A percentile compares a stretch with the other conserved stretches of the same genome.
Evolutionary conservation across 1,140 invertebrate genomes (phyloP).

Genomic region (Sycophaga agraensis): DNA sequence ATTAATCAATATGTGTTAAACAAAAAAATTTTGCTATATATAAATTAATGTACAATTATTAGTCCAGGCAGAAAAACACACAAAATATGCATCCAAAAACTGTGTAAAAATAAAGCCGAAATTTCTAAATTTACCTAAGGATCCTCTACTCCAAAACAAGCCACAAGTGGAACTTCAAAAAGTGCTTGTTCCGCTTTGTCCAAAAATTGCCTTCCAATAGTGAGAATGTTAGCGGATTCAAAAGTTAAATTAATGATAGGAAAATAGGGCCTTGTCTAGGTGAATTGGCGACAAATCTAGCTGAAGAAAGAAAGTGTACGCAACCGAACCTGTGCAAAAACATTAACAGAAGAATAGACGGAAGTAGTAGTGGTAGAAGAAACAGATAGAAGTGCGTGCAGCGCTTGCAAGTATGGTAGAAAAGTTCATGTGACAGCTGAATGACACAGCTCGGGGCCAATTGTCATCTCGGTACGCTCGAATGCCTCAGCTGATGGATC

Average conservation of each 20-base stretch:
- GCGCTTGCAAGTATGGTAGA: constrained; percentile 34
- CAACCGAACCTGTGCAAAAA: constrained; percentile 57
- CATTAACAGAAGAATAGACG: constrained; percentile 40
- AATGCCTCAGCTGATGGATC: constrained; percentile 45
- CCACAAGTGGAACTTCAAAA: constrained; percentile 4
- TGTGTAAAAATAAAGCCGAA: constrained; percentile 13
- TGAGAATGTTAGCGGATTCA: neutral
- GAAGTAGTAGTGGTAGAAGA: constrained; percentile 31
- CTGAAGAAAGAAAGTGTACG: constrained; percentile 58
- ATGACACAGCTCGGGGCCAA: constrained; percentile 21
- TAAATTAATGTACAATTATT: constrained; percentile 4
- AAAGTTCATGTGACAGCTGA: constrained; percentile 3
- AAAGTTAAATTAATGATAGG: constrained; percentile 12
- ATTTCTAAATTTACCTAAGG: constrained; percentile 13
- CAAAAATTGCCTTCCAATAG: constrained; percentile 4
- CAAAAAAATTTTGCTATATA: constrained; percentile 12
- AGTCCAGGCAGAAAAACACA: constrained; percentile 5
- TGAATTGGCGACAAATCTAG: constrained; percentile 30
- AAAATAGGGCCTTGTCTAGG: neutral
- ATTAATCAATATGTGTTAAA: constrained; percentile 20
- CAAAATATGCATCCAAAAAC: neutral
- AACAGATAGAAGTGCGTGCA: constrained; percentile 41
- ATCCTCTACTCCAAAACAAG: constrained; percentile 8
- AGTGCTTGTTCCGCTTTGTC: neutral
- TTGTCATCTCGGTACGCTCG: constrained; percentile 50